Base-by-base conservation (phyloP, 2,113 vertebrate genomes). In the Melanocharis versteri region DNA sequence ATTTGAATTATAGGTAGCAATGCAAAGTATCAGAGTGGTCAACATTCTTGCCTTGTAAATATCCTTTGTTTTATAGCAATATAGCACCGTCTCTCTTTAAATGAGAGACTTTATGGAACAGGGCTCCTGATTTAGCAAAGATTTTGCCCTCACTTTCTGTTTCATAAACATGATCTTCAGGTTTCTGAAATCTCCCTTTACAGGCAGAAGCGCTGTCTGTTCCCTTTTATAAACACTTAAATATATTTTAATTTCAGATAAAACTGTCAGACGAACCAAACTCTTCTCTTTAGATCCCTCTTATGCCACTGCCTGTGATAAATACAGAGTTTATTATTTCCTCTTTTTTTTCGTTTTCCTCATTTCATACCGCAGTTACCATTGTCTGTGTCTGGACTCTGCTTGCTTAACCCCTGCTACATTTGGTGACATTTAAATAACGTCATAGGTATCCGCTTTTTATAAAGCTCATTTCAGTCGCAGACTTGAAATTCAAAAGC, bases 241-340 rank as follows among this genome's bases (percentile, higher is more conserved):
- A 79, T 26, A 28, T 51, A 68, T 93, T 95, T 96, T 92, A 65
- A 80, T 93, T 84, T 97, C 65, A 42, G 83, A 61, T 84, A 54
- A 83, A 89, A 76, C 62, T 60, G 83, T 44, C 66, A 81, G 83
- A 75, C 27, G 66, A 83, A 31, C 27, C 11, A 14, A 56, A 53
- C 42, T 24, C 17, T 61, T 10, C 44, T 72, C 28, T 75, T 68
- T 15, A 48, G 69, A 90, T 60, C 54, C 39, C 23, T 31, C 30
- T 45, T 51, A 66, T 47, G 31, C 54, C 53, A 28, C 33, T 30
- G 50, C n/a, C 66, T 65, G 53, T 62, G 58, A 69, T 17, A 53
- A 81, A 37, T 2, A 16, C 13, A 13, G 33, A 4, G 33, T 45
- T 84, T 77, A 40, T 64, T 35, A 20, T 76, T 86, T 85, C 40